Percentiles rank a stretch among this genome's conserved stretches.
Evolutionary conservation across 2,888 invertebrate species (phyloP).

Genomic region (Plutella xylostella): DNA sequence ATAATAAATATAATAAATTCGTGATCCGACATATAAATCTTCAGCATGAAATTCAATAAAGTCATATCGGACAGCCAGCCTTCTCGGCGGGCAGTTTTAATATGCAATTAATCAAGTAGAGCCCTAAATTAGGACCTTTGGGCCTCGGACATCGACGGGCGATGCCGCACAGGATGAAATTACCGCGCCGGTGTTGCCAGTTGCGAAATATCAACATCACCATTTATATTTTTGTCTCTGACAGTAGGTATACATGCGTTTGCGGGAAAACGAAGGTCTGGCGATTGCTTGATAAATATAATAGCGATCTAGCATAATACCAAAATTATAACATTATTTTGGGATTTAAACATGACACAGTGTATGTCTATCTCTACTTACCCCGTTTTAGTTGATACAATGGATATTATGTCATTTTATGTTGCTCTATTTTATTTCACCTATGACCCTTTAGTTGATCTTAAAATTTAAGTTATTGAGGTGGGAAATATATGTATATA

Average conservation of each 20-base stretch:
- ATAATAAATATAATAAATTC: slow-evolving; percentile 64
- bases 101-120: slow-evolving; percentile 62
- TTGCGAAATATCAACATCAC: neutral
- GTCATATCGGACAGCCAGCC: slow-evolving; percentile 55
- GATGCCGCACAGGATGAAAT: slow-evolving; percentile 26
- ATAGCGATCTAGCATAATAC: too few species aligned
- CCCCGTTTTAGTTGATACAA: too few species aligned
- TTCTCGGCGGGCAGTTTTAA: slow-evolving; percentile 55
- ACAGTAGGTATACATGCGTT: neutral
- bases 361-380: too few species aligned
- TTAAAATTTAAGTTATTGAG: too few species aligned
- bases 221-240: neutral
- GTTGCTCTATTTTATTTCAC: too few species aligned
- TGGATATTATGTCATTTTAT: too few species aligned
- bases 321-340: too few species aligned
- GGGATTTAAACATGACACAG: too few species aligned
- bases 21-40: slow-evolving; percentile 56
- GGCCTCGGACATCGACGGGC: slow-evolving; percentile 46
- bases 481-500: too few species aligned
- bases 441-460: too few species aligned
- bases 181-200: slow-evolving; percentile 9
- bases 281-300: too few species aligned
- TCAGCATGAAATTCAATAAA: slow-evolving; percentile 65
- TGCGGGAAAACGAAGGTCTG: too few species aligned
- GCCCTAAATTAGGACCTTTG: slow-evolving; percentile 55